phyloP scores from a whole-genome alignment of 23 tunicate species.

The Trididemnum nubilum region DNA sequence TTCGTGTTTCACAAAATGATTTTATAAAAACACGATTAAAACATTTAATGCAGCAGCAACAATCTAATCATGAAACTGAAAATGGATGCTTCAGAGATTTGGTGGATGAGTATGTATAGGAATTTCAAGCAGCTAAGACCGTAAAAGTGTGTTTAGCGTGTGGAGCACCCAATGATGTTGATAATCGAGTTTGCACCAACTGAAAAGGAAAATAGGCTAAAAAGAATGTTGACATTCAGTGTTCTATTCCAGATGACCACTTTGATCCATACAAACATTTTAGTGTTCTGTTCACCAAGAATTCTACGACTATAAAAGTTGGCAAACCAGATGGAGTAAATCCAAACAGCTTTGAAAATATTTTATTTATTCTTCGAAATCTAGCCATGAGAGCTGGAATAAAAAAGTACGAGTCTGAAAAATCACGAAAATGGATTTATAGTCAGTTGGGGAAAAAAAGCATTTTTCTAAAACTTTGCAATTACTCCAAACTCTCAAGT shows the following conservation, averaged over 20 bases:
- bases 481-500: no score
- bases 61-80: background rate
- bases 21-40: background rate
- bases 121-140: background rate
- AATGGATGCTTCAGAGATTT: background rate
- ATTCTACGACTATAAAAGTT: background rate
- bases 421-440: background rate
- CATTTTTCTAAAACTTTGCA: no score
- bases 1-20: constrained; percentile 8
- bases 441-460: no score
- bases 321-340: background rate
- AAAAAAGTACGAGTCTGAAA: background rate
- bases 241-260: background rate
- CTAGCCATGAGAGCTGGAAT: constrained; percentile 1
- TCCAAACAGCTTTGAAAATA: constrained; percentile 23
- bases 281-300: background rate
- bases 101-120: background rate
- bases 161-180: constrained; percentile 11
- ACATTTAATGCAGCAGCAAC: background rate
- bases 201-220: constrained; percentile 2
- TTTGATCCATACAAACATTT: constrained; percentile 12
- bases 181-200: background rate
- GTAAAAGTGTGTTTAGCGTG: constrained; percentile 12
- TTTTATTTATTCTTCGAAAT: background rate
- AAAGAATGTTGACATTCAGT: background rate